phyloP scores from a whole-genome alignment of 2,113 vertebrate species.

The Alouatta palliata region DNA sequence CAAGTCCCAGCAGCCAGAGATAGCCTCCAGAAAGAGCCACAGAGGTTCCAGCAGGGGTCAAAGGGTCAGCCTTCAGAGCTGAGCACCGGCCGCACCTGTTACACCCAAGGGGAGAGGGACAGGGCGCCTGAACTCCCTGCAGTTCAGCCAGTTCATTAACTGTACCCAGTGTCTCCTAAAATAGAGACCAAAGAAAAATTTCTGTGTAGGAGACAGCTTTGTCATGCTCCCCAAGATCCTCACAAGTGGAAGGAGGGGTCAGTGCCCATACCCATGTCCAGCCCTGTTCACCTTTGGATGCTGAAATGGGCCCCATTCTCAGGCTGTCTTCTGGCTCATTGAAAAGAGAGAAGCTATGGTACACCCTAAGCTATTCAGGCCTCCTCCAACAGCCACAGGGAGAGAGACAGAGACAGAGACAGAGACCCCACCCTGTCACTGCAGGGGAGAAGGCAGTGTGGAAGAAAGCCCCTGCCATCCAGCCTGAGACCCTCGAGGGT shows the following conservation, averaged over 20 bases:
- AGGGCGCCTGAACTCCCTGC: not conserved
- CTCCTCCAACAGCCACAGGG: not conserved
- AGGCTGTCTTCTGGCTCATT: too few relatives aligned
- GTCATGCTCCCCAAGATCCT: accelerated
- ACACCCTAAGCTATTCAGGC: not conserved
- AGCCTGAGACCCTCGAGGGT: not conserved
- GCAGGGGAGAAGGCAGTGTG: not conserved
- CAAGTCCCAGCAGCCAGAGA: not conserved
- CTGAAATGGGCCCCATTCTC: not conserved
- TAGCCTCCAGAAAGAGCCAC: not conserved
- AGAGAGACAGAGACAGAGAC: not conserved
- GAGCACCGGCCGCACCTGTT: accelerated
- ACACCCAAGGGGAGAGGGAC: not conserved
- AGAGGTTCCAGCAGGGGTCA: not conserved
- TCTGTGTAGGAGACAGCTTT: not conserved
- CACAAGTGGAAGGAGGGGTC: accelerated
- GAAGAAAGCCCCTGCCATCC: not conserved
- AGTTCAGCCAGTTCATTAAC: not conserved
- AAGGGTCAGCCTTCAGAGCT: not conserved
- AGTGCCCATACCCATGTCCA: not conserved
- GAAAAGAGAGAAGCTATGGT: not conserved
- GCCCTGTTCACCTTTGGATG: not conserved
- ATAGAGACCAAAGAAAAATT: not conserved
- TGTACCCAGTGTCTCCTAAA: not conserved
- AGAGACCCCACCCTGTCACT: not conserved